These are phyloP conservation scores for Parazoanthus swiftii DNA, from an alignment of 92 coral and sea anemone species.

Conservation along the genomic window DNA sequence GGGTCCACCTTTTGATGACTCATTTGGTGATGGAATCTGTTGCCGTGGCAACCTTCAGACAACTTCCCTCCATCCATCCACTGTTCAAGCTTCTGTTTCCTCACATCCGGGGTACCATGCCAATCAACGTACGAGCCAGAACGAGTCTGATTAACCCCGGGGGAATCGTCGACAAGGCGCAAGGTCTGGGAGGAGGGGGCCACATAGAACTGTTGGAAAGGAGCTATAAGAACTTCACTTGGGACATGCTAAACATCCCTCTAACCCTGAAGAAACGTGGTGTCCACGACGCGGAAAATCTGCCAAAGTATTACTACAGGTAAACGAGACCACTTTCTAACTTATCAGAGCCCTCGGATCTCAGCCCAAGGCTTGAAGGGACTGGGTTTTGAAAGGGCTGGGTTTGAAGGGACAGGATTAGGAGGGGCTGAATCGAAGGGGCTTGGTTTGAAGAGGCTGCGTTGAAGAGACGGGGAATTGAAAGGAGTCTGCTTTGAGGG, in stretches of 20 bases:
- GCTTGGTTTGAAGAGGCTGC: no score
- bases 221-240: constrained; percentile 39
- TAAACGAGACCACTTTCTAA: background rate
- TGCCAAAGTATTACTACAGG: constrained; percentile 47
- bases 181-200: constrained; percentile 53
- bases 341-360: no score
- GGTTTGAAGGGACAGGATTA: no score
- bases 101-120: constrained; percentile 52
- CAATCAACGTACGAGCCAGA: constrained; percentile 49
- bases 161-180: constrained; percentile 46
- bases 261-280: constrained; percentile 31
- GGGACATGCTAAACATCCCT: constrained; percentile 34
- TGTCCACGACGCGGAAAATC: constrained; percentile 24
- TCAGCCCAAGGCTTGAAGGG: no score
- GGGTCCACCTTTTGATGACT: constrained; percentile 43
- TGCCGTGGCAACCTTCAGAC: constrained; percentile 49
- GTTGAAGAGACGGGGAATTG: no score
- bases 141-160: constrained; percentile 44
- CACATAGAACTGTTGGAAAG: constrained; percentile 49
- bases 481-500: no score
- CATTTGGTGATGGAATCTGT: constrained; percentile 50
- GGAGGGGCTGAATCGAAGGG: no score
- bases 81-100: constrained; percentile 46
- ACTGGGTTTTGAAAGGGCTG: no score
- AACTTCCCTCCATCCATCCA: constrained; percentile 49